Evolutionary conservation across 2,888 invertebrate genomes (phyloP).

Genomic region (Rhagonycha fulva): DNA sequence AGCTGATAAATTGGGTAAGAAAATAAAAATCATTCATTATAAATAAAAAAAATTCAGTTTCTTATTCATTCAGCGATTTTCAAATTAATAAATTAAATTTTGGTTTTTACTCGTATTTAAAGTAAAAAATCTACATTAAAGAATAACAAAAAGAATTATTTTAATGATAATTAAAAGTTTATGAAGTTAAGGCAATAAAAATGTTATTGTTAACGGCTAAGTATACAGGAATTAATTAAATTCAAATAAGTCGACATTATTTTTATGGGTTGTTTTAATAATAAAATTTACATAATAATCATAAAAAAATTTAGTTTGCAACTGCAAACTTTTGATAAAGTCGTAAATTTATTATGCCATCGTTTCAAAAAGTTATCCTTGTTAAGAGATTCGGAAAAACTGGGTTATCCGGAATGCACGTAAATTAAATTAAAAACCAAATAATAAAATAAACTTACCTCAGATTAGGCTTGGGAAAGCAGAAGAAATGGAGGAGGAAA

Average conservation of each 20-base stretch:
- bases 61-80: background rate
- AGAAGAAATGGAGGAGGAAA: background rate
- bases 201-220: background rate
- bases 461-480: background rate
- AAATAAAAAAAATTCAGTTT: background rate
- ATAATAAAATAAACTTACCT: background rate
- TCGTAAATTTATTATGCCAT: background rate
- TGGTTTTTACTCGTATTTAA: background rate
- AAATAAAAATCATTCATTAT: background rate
- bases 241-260: background rate
- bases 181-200: background rate
- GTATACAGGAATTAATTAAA: background rate
- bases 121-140: background rate
- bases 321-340: background rate
- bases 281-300: background rate
- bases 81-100: background rate
- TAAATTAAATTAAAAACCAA: background rate
- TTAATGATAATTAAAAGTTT: background rate
- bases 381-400: background rate
- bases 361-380: background rate
- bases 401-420: background rate
- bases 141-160: background rate
- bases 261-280: background rate
- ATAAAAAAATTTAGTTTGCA: background rate
- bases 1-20: background rate